A percentile compares a stretch with the other conserved stretches of the same genome.
These are phyloP conservation scores for Chouioia cunea DNA, from an alignment of 2,888 invertebrate genomes.

Conservation along the genomic window DNA sequence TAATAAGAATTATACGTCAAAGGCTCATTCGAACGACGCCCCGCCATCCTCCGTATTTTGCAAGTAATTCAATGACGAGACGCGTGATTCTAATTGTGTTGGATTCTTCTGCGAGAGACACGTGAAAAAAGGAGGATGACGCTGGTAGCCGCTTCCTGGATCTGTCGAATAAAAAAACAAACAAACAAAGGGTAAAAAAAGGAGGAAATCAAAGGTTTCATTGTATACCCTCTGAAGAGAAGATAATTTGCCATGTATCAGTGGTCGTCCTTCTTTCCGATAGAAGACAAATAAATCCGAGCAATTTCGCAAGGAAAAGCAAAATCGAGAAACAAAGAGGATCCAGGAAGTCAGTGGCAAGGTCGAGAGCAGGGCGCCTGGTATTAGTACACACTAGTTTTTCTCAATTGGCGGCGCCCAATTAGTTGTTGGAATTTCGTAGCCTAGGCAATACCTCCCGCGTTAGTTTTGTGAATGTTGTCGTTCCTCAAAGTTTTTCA, in stretches of 20 bases:
- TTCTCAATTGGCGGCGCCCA: conserved; percentile 61
- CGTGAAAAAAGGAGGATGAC: conserved; percentile 55
- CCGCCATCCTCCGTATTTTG: conserved; percentile 38
- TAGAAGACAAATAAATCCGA: not conserved
- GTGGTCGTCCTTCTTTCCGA: conserved; percentile 14
- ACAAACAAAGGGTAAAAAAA: not conserved
- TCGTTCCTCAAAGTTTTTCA: conserved; percentile 52
- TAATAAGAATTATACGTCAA: conserved; percentile 45
- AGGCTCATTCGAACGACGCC: conserved; percentile 47
- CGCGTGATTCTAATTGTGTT: not conserved
- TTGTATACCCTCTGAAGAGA: not conserved
- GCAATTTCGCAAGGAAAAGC: not conserved
- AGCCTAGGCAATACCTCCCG: conserved; percentile 61
- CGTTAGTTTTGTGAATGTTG: conserved; percentile 63
- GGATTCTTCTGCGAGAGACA: not conserved
- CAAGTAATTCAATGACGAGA: not conserved
- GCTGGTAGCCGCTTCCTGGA: conserved; percentile 56
- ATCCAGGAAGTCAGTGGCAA: conserved; percentile 52
- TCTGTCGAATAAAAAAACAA: conserved; percentile 30
- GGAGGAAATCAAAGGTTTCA: not conserved
- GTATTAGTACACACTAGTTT: conserved; percentile 66
- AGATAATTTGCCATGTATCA: not conserved
- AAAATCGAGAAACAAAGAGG: conserved; percentile 19
- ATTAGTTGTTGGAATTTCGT: conserved; percentile 66
- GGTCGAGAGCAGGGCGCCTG: conserved; percentile 64